A percentile compares a stretch with the other conserved stretches of the same genome.
These are phyloP conservation scores for Watsonalla binaria DNA, from an alignment of 2,888 invertebrate species.

Conservation along the genomic window DNA sequence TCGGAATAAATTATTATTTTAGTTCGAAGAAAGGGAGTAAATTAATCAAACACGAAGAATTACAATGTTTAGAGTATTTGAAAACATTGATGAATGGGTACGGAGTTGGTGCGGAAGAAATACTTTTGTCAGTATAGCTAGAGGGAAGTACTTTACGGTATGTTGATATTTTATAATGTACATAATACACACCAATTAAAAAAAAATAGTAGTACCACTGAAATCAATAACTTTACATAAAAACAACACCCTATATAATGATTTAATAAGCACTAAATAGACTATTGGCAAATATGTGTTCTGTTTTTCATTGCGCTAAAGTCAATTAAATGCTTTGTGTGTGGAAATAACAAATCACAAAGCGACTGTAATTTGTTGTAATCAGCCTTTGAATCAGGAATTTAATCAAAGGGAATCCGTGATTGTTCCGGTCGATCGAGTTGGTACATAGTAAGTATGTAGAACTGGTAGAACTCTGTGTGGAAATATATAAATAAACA, in stretches of 20 bases:
- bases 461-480: not conserved
- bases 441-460: slow-evolving; percentile 4
- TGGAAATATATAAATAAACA: not conserved
- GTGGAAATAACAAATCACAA: slow-evolving; percentile 39
- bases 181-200: no score
- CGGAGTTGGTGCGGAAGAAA: no score
- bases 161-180: no score
- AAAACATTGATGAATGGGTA: no score
- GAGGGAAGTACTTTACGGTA: no score
- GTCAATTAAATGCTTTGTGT: slow-evolving; percentile 32
- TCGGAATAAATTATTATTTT: no score
- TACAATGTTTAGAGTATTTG: no score
- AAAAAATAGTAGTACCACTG: no score
- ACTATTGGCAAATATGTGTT: not conserved
- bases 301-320: slow-evolving; percentile 11
- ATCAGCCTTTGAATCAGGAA: slow-evolving; percentile 45
- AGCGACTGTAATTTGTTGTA: slow-evolving; percentile 45
- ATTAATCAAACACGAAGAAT: no score
- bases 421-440: slow-evolving; percentile 28
- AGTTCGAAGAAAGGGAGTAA: no score
- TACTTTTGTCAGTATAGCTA: no score
- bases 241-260: not conserved
- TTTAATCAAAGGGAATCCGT: slow-evolving; percentile 59
- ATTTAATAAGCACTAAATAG: not conserved
- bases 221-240: no score